Conservation (phyloP, 2,797 vertebrate species). For the Rhynchonycteris naso region DNA sequence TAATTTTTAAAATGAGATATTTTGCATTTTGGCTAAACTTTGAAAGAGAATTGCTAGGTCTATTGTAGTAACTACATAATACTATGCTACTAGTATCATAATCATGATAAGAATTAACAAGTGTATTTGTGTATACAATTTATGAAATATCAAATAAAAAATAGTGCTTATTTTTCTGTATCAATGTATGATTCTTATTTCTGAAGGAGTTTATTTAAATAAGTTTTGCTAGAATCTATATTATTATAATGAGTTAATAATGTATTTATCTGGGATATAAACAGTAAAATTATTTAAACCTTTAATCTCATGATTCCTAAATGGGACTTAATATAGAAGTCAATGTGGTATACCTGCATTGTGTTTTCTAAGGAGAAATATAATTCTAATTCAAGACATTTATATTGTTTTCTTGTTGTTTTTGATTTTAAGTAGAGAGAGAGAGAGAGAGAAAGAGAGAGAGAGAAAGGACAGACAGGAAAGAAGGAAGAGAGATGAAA, state of each 20-base stretch:
- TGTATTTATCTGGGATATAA: neutral
- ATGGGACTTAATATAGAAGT: neutral
- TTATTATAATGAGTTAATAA: neutral
- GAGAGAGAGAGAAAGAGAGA: too few species aligned
- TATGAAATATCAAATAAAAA: neutral
- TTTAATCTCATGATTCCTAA: neutral
- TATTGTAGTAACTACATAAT: neutral
- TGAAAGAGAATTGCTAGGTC: neutral
- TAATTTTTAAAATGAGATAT: neutral
- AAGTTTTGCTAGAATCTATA: neutral
- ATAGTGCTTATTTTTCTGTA: neutral
- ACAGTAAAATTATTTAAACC: neutral
- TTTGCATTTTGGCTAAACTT: slow-evolving; percentile 10
- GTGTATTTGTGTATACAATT: neutral
- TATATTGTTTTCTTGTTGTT: neutral
- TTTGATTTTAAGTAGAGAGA: too few species aligned
- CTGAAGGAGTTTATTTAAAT: neutral
- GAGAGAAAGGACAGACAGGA: too few species aligned
- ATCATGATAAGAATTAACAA: neutral
- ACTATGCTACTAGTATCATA: neutral
- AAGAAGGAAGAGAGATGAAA: too few species aligned
- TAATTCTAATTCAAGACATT: slow-evolving; percentile 6
- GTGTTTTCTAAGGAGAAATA: neutral
- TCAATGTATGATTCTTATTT: neutral
- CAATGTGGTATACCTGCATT: neutral